These are phyloP conservation scores for Epinephelus coioides DNA, from an alignment of 2,797 vertebrate species.

Conservation along the genomic window DNA sequence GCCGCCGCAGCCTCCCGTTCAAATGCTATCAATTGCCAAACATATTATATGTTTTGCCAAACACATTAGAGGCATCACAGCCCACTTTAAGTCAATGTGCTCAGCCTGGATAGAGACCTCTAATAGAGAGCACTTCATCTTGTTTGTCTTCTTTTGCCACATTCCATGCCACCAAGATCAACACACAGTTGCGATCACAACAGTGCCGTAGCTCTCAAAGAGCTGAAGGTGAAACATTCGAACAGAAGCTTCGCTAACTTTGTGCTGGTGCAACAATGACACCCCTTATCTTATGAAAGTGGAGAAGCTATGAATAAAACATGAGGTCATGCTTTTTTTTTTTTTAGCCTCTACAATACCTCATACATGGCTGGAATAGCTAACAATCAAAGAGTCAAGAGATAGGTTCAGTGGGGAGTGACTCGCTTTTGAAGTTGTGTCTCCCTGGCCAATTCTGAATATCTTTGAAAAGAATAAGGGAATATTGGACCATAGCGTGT, in stretches of 20 bases:
- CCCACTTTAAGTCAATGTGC: neutral
- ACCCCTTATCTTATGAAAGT: constrained; percentile 79
- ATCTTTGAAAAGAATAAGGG: constrained; percentile 70
- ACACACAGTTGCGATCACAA: constrained; percentile 35
- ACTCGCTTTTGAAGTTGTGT: constrained; percentile 77
- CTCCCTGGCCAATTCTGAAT: constrained; percentile 58
- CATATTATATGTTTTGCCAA: neutral
- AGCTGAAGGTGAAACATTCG: constrained; percentile 77
- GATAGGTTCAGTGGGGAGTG: constrained; percentile 66
- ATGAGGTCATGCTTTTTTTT: constrained; percentile 74
- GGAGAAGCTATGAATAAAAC: constrained; percentile 82
- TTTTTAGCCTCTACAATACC: constrained; percentile 67
- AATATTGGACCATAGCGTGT: constrained; percentile 63
- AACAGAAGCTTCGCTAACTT: constrained; percentile 53
- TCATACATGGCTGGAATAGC: constrained; percentile 79
- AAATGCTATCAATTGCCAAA: neutral
- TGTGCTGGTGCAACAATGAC: constrained; percentile 71
- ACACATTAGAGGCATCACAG: constrained; percentile 3
- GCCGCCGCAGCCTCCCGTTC: neutral
- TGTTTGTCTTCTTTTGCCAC: constrained; percentile 15
- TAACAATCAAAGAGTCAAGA: constrained; percentile 80
- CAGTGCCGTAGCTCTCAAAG: constrained; percentile 32
- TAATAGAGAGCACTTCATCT: neutral
- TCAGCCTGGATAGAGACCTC: neutral
- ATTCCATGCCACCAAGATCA: constrained; percentile 19